Base-by-base conservation (phyloP, 2,888 invertebrate genomes). In the Bombylius discolor region DNA sequence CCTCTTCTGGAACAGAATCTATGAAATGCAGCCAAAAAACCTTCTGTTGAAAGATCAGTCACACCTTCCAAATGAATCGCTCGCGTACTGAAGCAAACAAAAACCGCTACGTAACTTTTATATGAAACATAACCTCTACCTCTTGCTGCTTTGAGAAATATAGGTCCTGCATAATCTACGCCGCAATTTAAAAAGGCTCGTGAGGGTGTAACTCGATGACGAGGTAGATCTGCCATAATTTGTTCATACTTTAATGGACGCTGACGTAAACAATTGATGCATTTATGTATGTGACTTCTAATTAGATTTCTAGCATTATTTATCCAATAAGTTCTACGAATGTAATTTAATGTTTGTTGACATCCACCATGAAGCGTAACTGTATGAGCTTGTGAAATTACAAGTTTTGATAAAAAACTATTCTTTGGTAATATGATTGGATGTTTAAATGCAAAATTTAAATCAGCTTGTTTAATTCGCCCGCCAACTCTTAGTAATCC, bases 291-390 rank as follows among this genome's bases (percentile, higher is more conserved):
- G 13, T 55, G 33, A 34, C 32, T 46, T 34, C 50, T 55, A 1
- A 60, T 46, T 1, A 47, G n/a, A 23, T 52, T 58, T 47, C 52
- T 39, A n/a, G 52, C 59, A 9, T 56, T 50, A 23, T 62, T 50
- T 11, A 61, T 60, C 63, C 64, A 64, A 56, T 58, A 65, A 55
- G 58, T 52, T 39, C 55, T 47, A 23, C 63, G 50, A 5, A 64
- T 13, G 12, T n/a, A 36, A 14, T 45, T n/a, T 36, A 63, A 34
- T 39, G 59, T 51, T 45, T 55, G 23, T 50, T 63, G 61, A n/a
- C 60, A 23, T 12, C 61, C 63, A 42, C 60, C 60, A 58, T 65
- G 63, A 13, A 59, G 47, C 56, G 49, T 45, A 45, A 23, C 9
- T 13, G n/a, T 49, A 61, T 60, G 52, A 56, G 53, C 6, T 49